Conservation (phyloP, 2,797 vertebrate species). For the Emys orbicularis region DNA sequence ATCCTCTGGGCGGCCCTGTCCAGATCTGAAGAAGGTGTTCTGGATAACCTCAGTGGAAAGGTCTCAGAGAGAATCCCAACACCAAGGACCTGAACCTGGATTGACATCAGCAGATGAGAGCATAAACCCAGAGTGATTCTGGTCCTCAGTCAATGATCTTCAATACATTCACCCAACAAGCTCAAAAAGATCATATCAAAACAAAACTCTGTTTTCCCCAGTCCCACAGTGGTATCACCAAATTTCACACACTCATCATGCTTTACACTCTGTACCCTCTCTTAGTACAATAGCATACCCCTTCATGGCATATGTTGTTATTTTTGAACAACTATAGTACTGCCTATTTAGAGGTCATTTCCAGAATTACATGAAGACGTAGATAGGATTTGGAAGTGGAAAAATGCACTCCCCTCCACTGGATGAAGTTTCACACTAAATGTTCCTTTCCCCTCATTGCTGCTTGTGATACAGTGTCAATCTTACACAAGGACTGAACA, state of each 20-base stretch:
- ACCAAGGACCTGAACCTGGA: not conserved
- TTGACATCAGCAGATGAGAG: not conserved
- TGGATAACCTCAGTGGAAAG: not conserved
- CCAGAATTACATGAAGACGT: not conserved
- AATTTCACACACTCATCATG: not conserved
- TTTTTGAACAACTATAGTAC: not conserved
- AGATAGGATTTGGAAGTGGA: not conserved
- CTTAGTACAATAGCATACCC: not conserved
- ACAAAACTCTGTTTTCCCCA: not conserved
- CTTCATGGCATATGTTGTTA: not conserved
- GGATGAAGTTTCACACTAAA: not conserved
- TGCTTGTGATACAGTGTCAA: too few relatives aligned
- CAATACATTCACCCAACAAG: not conserved
- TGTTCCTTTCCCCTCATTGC: too few relatives aligned
- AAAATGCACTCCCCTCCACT: not conserved
- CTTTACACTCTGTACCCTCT: not conserved
- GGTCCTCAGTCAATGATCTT: not conserved
- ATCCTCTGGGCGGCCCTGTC: not conserved
- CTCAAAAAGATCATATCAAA: not conserved
- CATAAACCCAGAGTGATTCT: not conserved
- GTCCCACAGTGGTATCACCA: not conserved
- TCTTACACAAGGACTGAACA: too few relatives aligned
- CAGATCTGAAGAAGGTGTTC: not conserved
- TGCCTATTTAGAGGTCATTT: not conserved
- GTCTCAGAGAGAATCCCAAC: not conserved